Conservation (phyloP, 2,797 vertebrate genomes). For the Columba guinea region DNA sequence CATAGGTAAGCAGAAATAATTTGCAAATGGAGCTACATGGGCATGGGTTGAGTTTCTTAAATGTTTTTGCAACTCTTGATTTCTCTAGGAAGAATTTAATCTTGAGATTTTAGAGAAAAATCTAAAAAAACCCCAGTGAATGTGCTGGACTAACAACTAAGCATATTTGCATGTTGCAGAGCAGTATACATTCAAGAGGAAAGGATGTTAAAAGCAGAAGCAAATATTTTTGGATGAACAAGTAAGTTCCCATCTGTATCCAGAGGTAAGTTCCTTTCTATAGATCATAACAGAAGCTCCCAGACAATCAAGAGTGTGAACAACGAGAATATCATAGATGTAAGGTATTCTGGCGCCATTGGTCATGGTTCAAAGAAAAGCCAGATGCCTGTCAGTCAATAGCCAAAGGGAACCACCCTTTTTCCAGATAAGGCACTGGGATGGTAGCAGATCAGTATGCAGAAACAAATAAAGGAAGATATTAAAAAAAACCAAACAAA, state of each 20-base stretch:
- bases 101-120: background rate
- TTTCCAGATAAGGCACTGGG: slow-evolving; percentile 33
- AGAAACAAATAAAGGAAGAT: background rate
- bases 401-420: slow-evolving; percentile 3
- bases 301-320: background rate
- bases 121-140: background rate
- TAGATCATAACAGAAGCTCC: background rate
- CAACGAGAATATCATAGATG: background rate
- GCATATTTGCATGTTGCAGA: background rate
- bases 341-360: slow-evolving; percentile 24
- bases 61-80: background rate
- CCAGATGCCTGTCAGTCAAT: slow-evolving; percentile 4
- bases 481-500: background rate
- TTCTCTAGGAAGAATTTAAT: background rate
- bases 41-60: background rate
- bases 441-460: background rate
- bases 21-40: background rate
- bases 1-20: background rate
- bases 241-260: background rate
- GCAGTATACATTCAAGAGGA: background rate
- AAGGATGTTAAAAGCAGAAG: background rate
- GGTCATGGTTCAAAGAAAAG: background rate
- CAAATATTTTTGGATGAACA: background rate
- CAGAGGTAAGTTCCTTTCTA: background rate
- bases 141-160: background rate